phyloP scores from a whole-genome alignment of 2,797 vertebrate species.

The Holocentrus rufus region DNA sequence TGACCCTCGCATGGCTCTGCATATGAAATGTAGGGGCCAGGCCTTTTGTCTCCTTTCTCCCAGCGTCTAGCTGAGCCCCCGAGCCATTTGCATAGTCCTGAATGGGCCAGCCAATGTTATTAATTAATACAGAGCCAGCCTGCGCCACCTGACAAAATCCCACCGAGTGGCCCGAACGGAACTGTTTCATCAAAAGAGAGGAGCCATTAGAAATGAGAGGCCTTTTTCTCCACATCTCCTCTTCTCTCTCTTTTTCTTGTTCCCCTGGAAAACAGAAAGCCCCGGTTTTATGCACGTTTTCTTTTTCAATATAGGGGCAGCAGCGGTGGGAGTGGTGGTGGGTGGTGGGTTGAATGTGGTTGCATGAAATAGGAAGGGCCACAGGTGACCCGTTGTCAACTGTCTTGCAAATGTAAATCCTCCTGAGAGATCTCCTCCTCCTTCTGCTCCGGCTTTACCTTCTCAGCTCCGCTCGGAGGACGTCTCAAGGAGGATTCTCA shows the following conservation, averaged over 20 bases:
- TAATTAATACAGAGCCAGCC: conserved; percentile 84
- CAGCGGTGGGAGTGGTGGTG: conserved; percentile 48
- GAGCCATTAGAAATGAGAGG: conserved; percentile 79
- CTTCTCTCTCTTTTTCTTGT: conserved; percentile 64
- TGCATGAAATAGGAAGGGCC: conserved; percentile 59
- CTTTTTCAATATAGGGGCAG: conserved; percentile 53
- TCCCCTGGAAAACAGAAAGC: conserved; percentile 69
- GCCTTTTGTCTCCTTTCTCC: conserved; percentile 82
- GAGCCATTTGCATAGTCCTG: conserved; percentile 81
- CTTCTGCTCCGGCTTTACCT: conserved; percentile 59
- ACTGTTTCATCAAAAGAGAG: conserved; percentile 82
- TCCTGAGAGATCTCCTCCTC: conserved; percentile 61
- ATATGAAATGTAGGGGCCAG: conserved; percentile 81
- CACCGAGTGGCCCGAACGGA: conserved; percentile 79
- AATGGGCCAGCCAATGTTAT: conserved; percentile 82
- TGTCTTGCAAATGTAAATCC: conserved; percentile 72
- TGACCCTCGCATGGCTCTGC: conserved; percentile 82
- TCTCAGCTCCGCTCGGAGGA: conserved; percentile 53
- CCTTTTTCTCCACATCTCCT: conserved; percentile 69
- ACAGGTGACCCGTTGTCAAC: conserved; percentile 69
- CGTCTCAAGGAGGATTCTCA: conserved; percentile 64
- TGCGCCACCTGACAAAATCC: conserved; percentile 81
- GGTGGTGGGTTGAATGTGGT: conserved; percentile 55
- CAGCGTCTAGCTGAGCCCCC: conserved; percentile 72
- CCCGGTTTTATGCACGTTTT: conserved; percentile 67